Evolutionary conservation across 2,888 invertebrate genomes (phyloP).

Genomic region (Scrobipalpa costella): DNA sequence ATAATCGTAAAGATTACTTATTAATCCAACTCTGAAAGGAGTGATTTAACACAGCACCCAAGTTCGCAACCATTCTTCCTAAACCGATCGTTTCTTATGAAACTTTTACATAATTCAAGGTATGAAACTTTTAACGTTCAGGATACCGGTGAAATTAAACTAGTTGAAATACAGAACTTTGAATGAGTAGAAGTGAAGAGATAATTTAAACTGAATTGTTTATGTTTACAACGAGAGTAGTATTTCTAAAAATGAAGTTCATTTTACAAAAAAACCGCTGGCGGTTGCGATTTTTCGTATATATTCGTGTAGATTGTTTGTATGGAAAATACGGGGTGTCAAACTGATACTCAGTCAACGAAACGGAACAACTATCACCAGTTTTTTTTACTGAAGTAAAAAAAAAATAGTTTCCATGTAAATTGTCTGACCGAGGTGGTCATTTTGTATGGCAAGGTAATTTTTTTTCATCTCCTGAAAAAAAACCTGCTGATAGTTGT

Average conservation of each 20-base stretch:
- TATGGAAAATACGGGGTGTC: too few relatives aligned
- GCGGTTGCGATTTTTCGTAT: too few relatives aligned
- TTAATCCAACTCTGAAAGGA: background rate
- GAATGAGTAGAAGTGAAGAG: background rate
- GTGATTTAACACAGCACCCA: background rate
- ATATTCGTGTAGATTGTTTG: too few relatives aligned
- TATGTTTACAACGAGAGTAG: background rate
- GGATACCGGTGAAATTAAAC: constrained; percentile 10
- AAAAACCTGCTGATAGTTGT: too few relatives aligned
- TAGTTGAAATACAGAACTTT: background rate
- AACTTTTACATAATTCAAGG: constrained; percentile 19
- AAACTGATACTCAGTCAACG: too few relatives aligned
- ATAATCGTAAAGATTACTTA: background rate
- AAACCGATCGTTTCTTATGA: constrained; percentile 9
- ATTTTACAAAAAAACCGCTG: too few relatives aligned
- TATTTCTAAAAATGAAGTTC: background rate
- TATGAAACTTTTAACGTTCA: constrained; percentile 15
- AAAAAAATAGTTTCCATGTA: too few relatives aligned
- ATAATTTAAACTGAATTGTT: background rate
- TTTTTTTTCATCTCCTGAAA: too few relatives aligned
- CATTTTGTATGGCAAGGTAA: too few relatives aligned
- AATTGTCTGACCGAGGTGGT: too few relatives aligned
- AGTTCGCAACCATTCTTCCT: background rate
- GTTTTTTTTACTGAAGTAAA: too few relatives aligned
- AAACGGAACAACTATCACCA: too few relatives aligned